Base-by-base conservation (phyloP, 2,797 vertebrate genomes). In the Phaenicophaeus curvirostris region DNA sequence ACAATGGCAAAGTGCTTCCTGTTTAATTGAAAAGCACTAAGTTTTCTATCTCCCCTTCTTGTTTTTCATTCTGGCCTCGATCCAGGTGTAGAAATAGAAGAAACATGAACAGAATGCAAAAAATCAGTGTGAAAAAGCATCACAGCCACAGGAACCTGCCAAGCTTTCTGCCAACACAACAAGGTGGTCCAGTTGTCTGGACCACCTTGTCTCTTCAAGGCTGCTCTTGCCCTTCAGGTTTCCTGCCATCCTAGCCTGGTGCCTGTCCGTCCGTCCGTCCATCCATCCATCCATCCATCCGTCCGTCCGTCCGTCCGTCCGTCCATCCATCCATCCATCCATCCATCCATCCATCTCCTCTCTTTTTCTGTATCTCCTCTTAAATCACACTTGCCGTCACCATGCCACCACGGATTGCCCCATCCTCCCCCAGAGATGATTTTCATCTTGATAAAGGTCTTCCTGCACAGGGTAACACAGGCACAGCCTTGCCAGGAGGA, bases 11-110 rank as follows among this genome's bases (percentile, higher is more conserved):
- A 93, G 87, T 85, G 87, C 93, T 94, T 72, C 91, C 92, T 72
- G 77, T 94, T 97, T 94, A 95, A 96, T 91, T 93, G 94, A 94
- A 93, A 91, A 97, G 92, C 85, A 86, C 83, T 80, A 95, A 58
- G 94, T 95, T 94, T 93, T 78, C 95, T 54, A 42, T 65, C 76
- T 92, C 61, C 41, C 67, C 71, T 69, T 74, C 82, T 86, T 78
- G 53, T 65, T 88, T 82, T 27, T 57, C 85, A 79, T 83, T 73
- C 91, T 95, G 96, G 96, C 91, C 66, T 41, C 1, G 46, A 65
- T 86, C 94, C 96, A 96, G 89, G 87, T 88, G 63, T 79, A 92
- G 93, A 90, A 96, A 95, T 85, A 82, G 66, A 84, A 55, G 76
- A 71, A 82, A 86, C 63, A 90, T 1, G 83, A 87, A 65, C 51